Base-by-base conservation (phyloP, 2,113 vertebrate genomes). In the Calypte anna region DNA sequence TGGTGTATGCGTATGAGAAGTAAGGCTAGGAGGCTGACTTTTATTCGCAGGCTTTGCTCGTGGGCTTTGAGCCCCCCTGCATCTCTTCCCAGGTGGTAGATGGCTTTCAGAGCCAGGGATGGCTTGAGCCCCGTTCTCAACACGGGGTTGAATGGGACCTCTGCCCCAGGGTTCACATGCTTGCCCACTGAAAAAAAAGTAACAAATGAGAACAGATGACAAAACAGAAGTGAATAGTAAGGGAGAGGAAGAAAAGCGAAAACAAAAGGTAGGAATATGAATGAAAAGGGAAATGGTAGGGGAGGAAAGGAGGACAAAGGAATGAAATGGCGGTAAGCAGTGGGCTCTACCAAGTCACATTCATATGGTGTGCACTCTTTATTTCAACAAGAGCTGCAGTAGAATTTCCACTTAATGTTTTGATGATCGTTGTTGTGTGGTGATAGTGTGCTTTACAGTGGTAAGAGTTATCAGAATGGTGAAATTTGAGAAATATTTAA, bases 21-120 rank as follows among this genome's bases (percentile, higher is more conserved):
- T 96, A 97, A 93, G 91, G 83, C 94, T 91, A 85, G 3, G 7
- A 96, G 87, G 88, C 93, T 96, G 94, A 91, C 84, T 96, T 96
- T 95, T 96, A 97, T 96, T 98, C 96, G 88, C 94, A 96, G 91
- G 80, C 89, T 96, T 96, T 95, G 93, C 87, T 96, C 82, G 28
- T 96, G 92, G 90, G 81, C 67, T 92, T 90, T 88, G 64, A 96
- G 90, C 80, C 80, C 94, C 68, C 72, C 79, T 96, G 85, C 40
- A 13, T 67, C 30, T 51, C 82, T 83, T 97, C 84, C 38, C 85
- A 94, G 85, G 93, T 96, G 91, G 94, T 95, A 70, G 59, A 76
- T 96, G 81, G 88, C 74, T 97, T 97, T 82, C 90, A 83, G 84
- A 96, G 88, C 69, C 57, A 57, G 92, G 20, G 86, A 88, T 86